A percentile compares a stretch with the other conserved stretches of the same genome.
These are phyloP conservation scores for Bombycilla garrulus DNA, from an alignment of 2,113 vertebrate species.

Conservation along the genomic window DNA sequence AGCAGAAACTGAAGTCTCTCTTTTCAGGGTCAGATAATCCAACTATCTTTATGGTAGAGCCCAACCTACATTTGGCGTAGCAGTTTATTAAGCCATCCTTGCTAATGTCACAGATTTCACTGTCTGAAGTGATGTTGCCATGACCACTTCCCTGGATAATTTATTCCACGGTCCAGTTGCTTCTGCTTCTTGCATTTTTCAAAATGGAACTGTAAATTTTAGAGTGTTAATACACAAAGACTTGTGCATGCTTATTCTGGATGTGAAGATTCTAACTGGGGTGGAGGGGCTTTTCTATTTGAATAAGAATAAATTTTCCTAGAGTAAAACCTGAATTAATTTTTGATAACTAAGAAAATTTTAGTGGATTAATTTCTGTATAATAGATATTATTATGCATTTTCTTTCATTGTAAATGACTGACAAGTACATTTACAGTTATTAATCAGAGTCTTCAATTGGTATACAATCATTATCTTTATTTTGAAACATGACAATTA, in stretches of 20 bases:
- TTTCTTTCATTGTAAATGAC: background rate
- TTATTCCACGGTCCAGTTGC: constrained; percentile 45
- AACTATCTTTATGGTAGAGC: background rate
- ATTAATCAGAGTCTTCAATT: background rate
- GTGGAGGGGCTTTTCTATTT: background rate
- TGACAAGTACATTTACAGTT: background rate
- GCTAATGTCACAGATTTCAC: constrained; percentile 38
- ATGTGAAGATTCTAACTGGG: background rate
- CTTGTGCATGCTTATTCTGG: background rate
- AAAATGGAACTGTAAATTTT: background rate
- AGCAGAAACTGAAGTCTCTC: background rate
- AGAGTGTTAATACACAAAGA: background rate
- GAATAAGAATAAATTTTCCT: background rate
- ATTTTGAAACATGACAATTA: constrained; percentile 2
- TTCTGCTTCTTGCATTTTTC: background rate
- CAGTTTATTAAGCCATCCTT: constrained; percentile 31
- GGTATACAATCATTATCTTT: background rate
- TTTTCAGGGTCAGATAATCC: background rate
- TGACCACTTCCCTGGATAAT: constrained; percentile 65
- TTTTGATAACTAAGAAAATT: background rate
- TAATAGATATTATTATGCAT: background rate
- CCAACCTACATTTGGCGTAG: constrained; percentile 29
- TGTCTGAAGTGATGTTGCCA: constrained; percentile 56
- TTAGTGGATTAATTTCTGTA: background rate
- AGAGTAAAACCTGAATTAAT: background rate